These are phyloP conservation scores for Sphinx pinastri DNA, from an alignment of 2,888 invertebrate species.

Conservation along the genomic window DNA sequence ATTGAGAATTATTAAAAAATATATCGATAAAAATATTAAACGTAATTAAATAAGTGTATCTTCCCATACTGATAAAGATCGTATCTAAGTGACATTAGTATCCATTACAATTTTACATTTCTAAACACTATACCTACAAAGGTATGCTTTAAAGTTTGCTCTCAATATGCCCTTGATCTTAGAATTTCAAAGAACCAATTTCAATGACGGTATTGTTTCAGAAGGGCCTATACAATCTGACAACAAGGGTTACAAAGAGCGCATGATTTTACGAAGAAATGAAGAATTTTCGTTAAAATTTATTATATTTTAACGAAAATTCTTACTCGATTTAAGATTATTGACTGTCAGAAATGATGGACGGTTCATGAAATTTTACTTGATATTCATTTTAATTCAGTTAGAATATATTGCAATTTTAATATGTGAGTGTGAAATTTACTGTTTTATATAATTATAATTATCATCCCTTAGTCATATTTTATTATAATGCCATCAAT, in stretches of 20 bases:
- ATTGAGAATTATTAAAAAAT: too few relatives aligned
- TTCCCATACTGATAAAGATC: background rate
- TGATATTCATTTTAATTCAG: background rate
- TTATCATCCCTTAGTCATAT: background rate
- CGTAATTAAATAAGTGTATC: too few relatives aligned
- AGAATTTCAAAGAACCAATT: slow-evolving; percentile 54
- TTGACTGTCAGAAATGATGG: background rate
- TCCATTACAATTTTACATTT: background rate
- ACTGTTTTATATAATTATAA: background rate
- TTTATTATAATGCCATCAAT: background rate
- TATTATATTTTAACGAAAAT: slow-evolving; percentile 9
- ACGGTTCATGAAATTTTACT: background rate
- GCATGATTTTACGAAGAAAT: slow-evolving; percentile 28
- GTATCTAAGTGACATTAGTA: background rate
- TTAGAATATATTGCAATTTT: background rate
- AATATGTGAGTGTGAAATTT: background rate
- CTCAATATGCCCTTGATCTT: slow-evolving; percentile 45
- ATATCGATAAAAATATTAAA: too few relatives aligned
- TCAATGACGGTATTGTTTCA: slow-evolving; percentile 60
- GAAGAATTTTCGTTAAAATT: too few relatives aligned
- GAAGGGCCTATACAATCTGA: slow-evolving; percentile 52
- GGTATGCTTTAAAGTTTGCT: slow-evolving; percentile 24
- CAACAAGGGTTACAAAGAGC: slow-evolving; percentile 48
- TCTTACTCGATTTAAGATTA: background rate
- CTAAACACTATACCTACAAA: slow-evolving; percentile 32